Evolutionary conservation across 1,140 invertebrate genomes (phyloP).

Genomic region (Tetramorium alpestre): DNA sequence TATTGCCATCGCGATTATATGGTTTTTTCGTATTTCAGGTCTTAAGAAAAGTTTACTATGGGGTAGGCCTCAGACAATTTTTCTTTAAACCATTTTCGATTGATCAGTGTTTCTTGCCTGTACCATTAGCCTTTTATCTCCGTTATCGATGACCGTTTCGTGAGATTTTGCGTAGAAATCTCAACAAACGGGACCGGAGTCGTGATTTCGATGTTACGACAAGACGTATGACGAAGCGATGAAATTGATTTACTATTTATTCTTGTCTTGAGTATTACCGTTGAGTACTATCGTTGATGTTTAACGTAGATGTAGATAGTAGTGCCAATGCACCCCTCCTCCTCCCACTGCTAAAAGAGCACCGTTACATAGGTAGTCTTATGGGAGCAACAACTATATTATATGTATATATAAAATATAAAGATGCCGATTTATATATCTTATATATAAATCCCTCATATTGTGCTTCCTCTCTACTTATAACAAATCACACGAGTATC

Average conservation of each 20-base stretch:
- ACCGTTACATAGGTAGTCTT: slow-evolving; percentile 74
- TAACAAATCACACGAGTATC: slow-evolving; percentile 1
- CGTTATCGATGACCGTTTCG: neutral
- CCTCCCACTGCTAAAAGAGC: slow-evolving; percentile 66
- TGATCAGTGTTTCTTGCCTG: slow-evolving; percentile 58
- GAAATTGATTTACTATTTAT: slow-evolving; percentile 45
- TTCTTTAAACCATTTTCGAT: slow-evolving; percentile 60
- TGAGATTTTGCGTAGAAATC: slow-evolving; percentile 12
- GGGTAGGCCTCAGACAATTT: slow-evolving; percentile 76
- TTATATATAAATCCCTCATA: slow-evolving; percentile 14
- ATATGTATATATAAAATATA: slow-evolving; percentile 19
- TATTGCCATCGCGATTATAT: slow-evolving; percentile 79
- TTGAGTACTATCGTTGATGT: slow-evolving; percentile 71
- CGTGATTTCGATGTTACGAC: slow-evolving; percentile 20
- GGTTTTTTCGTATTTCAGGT: slow-evolving; percentile 82
- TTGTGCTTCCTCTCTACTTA: slow-evolving; percentile 31
- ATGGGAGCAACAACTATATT: slow-evolving; percentile 83
- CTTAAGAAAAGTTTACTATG: slow-evolving; percentile 82
- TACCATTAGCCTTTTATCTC: slow-evolving; percentile 3
- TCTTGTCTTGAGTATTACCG: slow-evolving; percentile 62
- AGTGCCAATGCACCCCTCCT: slow-evolving; percentile 76
- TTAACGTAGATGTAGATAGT: slow-evolving; percentile 78
- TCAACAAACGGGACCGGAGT: slow-evolving; percentile 16
- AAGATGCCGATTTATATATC: neutral
- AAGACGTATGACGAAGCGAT: slow-evolving; percentile 5